Percentiles rank a stretch among this genome's conserved stretches.
phyloP scores from a whole-genome alignment of 2,797 vertebrate genomes.

The Staurois parvus region DNA sequence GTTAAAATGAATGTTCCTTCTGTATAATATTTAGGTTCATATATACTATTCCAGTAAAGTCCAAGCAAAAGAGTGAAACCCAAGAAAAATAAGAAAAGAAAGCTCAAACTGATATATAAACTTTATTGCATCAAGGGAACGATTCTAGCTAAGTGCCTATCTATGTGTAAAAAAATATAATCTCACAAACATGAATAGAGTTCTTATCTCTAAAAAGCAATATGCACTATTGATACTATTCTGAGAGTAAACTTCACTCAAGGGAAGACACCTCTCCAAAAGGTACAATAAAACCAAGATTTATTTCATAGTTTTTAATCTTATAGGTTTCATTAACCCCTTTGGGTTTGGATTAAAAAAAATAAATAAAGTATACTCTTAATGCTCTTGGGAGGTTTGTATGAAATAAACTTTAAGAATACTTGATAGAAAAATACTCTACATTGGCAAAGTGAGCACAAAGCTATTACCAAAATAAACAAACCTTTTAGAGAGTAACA shows the following conservation, averaged over 20 bases:
- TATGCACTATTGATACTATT: conserved; percentile 34
- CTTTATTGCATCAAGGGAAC: conserved; percentile 31
- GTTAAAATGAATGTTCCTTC: background rate
- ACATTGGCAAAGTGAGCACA: background rate
- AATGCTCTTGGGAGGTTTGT: background rate
- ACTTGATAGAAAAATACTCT: background rate
- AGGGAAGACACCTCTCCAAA: conserved; percentile 28
- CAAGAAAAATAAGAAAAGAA: background rate
- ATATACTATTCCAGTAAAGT: background rate
- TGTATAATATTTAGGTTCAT: too few species aligned
- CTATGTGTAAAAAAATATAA: conserved; percentile 44
- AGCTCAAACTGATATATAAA: conserved; percentile 18
- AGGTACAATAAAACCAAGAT: conserved; percentile 19
- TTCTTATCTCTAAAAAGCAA: conserved; percentile 48
- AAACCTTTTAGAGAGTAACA: background rate
- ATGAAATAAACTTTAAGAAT: background rate
- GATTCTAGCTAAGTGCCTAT: conserved; percentile 39
- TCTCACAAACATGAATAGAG: conserved; percentile 28
- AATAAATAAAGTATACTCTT: background rate
- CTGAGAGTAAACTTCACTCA: conserved; percentile 32
- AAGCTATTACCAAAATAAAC: background rate
- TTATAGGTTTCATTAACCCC: conserved; percentile 19
- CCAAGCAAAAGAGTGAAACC: background rate
- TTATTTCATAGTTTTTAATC: conserved; percentile 13
- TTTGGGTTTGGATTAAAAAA: conserved; percentile 11